Base-by-base conservation (phyloP, 2,113 vertebrate species). In the Dolichallabes microphthalmus region DNA sequence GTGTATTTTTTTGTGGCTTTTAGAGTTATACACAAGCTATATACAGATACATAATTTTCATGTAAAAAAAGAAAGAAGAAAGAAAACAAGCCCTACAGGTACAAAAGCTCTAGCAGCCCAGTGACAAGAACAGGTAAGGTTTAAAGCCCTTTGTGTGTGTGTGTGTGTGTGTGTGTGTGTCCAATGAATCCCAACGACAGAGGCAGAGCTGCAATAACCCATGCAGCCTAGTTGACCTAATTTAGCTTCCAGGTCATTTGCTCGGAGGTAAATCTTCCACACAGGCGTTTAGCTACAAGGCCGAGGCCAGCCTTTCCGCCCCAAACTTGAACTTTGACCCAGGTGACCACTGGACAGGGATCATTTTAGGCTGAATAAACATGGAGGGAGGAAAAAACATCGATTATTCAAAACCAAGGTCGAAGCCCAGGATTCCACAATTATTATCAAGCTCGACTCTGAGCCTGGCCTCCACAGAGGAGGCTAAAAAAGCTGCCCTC, bases 251-350 rank as follows among this genome's bases (percentile, higher is more conserved):
- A 75, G 77, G 78, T 86, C 85, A 64, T 30, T 64, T 12, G 27
- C 69, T 55, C 77, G 53, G 8, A 77, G 15, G 39, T 20, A 80
- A 80, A 69, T 69, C 82, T 60, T 85, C 55, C 58, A 27, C 45
- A 58, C 55, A 30, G 69, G 13, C 66, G 35, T 12, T 80, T 53
- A 60, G 84, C 84, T n/a, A 39, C 35, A 60, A 80, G 79, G 78
- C 64, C 81, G 22, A 74, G 27, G 19, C 85, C 78, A 87, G 85
- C 64, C 85, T 87, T 85, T 87, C 74, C 52, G 68, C 83, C 75
- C 85, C 78, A 89, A 87, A 89, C 88, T 89, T 89, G 88, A 89
- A 87, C 88, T 83, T 79, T 89, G 83, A 60, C 88, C 86, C 85
- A 80, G 35, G 73, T 68, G 75, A 82, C 75, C 75, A 83, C 71